Conservation (phyloP, 2,797 vertebrate genomes). For the Galagoides demidoff region DNA sequence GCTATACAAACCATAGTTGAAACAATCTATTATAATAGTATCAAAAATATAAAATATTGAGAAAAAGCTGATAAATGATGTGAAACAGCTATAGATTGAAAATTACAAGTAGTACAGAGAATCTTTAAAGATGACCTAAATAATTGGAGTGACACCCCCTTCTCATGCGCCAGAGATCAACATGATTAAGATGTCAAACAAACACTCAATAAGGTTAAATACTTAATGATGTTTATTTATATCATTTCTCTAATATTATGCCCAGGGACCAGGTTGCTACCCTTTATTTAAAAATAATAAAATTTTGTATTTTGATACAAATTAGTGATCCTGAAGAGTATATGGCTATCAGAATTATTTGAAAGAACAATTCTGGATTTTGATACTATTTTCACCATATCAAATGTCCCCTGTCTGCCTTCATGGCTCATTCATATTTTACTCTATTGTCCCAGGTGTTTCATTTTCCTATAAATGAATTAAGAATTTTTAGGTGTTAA, state of each 20-base stretch:
- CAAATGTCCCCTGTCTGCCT: background rate
- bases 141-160: background rate
- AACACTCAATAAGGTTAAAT: background rate
- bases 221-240: background rate
- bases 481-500: background rate
- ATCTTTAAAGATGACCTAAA: background rate
- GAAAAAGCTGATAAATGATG: background rate
- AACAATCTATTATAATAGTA: background rate
- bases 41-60: background rate
- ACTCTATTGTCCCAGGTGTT: background rate
- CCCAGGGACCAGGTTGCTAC: background rate
- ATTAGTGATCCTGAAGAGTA: background rate
- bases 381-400: background rate
- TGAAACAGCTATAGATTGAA: background rate
- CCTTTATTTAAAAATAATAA: background rate
- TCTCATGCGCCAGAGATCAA: background rate
- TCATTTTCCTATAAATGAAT: background rate
- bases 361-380: background rate
- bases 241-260: background rate
- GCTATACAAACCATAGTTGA: too few relatives aligned
- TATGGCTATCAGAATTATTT: background rate
- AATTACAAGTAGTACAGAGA: background rate
- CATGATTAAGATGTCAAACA: background rate
- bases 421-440: background rate
- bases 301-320: background rate